phyloP scores from a whole-genome alignment of 2,113 vertebrate species.

The Eptatretus burgeri region DNA sequence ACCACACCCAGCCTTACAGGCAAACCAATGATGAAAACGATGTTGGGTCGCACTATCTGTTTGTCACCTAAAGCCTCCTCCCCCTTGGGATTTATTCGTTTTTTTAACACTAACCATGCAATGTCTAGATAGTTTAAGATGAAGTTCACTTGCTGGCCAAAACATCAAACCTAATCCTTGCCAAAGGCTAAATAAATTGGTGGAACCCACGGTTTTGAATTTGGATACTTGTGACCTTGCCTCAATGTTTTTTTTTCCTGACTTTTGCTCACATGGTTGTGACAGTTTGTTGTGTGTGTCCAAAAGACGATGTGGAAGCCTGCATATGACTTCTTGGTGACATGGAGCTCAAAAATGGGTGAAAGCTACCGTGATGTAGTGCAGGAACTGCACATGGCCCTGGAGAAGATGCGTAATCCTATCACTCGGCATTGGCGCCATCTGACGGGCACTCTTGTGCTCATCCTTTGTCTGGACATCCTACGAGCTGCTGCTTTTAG shows the following conservation, averaged over 20 bases:
- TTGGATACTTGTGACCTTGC: too few species aligned
- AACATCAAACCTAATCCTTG: too few species aligned
- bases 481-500: slow-evolving; percentile 67
- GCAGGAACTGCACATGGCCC: slow-evolving; percentile 62
- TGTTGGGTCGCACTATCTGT: too few species aligned
- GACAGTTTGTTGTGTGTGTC: slow-evolving; percentile 10
- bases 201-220: too few species aligned
- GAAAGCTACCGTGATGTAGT: slow-evolving; percentile 89
- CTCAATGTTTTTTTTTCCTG: background rate
- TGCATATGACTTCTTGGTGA: slow-evolving; percentile 69
- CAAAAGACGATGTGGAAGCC: slow-evolving; percentile 93
- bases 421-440: slow-evolving; percentile 94
- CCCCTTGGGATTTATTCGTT: background rate
- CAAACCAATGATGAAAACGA: too few species aligned
- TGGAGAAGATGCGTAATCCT: slow-evolving; percentile 85
- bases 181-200: too few species aligned
- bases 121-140: background rate
- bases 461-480: slow-evolving; percentile 60
- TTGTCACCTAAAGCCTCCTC: too few species aligned
- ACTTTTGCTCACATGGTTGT: background rate
- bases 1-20: too few species aligned
- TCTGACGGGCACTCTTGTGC: slow-evolving; percentile 67
- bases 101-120: background rate
- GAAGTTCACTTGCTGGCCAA: background rate
- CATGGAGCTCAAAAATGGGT: slow-evolving; percentile 72